A percentile compares a stretch with the other conserved stretches of the same genome.
Conservation (phyloP, 2,888 invertebrate genomes). For the Rosalia funebris region DNA sequence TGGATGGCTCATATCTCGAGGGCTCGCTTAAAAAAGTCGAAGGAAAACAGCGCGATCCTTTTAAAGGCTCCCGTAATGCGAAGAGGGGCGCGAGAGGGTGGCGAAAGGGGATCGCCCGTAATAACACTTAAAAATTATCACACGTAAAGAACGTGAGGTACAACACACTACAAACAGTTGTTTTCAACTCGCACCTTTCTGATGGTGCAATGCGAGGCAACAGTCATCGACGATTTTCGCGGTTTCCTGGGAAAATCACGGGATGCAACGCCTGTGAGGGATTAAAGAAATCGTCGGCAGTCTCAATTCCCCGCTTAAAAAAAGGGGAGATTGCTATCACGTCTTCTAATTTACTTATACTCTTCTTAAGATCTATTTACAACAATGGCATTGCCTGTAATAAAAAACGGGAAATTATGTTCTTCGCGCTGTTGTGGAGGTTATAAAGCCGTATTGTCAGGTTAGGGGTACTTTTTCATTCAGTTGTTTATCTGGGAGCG, state of each 20-base stretch:
- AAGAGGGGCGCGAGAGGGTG: slow-evolving; percentile 6
- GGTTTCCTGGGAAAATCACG: no score
- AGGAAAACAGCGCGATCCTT: slow-evolving; percentile 60
- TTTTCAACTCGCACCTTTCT: no score
- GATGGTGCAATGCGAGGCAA: no score
- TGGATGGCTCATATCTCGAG: slow-evolving; percentile 59
- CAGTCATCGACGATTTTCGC: no score
- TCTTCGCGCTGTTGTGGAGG: slow-evolving; percentile 35
- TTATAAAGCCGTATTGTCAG: slow-evolving; percentile 40
- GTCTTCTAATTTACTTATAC: slow-evolving; percentile 84
- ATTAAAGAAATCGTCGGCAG: slow-evolving; percentile 41
- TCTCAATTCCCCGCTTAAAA: slow-evolving; percentile 58
- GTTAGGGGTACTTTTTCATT: slow-evolving; percentile 37
- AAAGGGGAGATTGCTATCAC: slow-evolving; percentile 81
- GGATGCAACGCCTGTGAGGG: neutral
- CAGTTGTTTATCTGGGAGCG: slow-evolving; percentile 33
- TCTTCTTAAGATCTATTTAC: slow-evolving; percentile 81
- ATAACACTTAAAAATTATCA: neutral
- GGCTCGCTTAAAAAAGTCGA: slow-evolving; percentile 58
- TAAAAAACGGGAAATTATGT: slow-evolving; percentile 58
- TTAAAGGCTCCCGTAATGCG: slow-evolving; percentile 49
- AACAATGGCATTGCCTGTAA: slow-evolving; percentile 61
- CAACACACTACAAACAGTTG: no score
- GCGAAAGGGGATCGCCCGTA: neutral
- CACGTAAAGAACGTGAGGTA: no score